Conservation (phyloP, 2,797 vertebrate species). For the Coracias cyanogaster region DNA sequence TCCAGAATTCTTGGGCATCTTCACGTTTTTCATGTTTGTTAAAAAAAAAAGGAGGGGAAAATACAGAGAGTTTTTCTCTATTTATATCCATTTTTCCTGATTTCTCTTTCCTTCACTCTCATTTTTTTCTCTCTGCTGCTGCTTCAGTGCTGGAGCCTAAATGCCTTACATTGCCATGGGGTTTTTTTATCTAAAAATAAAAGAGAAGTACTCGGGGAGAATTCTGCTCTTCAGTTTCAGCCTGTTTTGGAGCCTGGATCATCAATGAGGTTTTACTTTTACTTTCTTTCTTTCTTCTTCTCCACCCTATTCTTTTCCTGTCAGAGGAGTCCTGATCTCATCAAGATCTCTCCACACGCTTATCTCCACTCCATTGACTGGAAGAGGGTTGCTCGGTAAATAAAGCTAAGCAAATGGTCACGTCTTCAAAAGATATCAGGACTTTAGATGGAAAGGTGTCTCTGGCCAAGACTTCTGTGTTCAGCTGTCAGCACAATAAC, state of each 20-base stretch:
- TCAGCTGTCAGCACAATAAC: not conserved
- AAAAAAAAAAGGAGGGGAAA: not conserved
- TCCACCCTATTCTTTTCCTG: not conserved
- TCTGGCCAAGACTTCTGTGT: not conserved
- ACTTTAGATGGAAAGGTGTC: not conserved
- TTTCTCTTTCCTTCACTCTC: rapidly evolving
- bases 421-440: not conserved
- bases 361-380: constrained; percentile 5
- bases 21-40: not conserved
- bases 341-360: not conserved
- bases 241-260: not conserved
- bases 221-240: not conserved
- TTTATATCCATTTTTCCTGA: not conserved
- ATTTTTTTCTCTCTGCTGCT: not conserved
- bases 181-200: too few species aligned
- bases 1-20: not conserved
- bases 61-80: rapidly evolving
- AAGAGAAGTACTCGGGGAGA: not conserved
- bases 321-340: constrained; percentile 12
- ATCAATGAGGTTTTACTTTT: not conserved
- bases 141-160: not conserved
- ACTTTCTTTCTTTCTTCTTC: not conserved
- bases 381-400: not conserved
- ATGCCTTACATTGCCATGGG: not conserved
- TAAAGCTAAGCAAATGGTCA: constrained; percentile 11